A percentile compares a stretch with the other conserved stretches of the same genome.
These are phyloP conservation scores for Sipha flava DNA, from an alignment of 1,140 invertebrate genomes.

Conservation along the genomic window DNA sequence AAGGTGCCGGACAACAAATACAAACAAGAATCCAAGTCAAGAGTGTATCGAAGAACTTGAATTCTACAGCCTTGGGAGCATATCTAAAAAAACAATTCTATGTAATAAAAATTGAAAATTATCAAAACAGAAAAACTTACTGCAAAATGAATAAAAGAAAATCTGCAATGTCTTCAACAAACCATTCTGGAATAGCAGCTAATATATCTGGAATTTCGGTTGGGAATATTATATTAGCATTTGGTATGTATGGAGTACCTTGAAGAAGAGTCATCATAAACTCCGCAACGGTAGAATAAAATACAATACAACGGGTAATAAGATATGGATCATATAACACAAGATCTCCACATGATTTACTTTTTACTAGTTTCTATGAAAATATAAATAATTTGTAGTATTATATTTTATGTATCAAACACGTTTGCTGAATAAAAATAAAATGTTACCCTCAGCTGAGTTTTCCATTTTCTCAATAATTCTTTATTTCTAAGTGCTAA, in stretches of 20 bases:
- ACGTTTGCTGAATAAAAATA: not conserved
- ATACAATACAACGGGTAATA: conserved; percentile 67
- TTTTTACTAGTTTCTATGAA: conserved; percentile 48
- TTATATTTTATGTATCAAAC: too few relatives aligned
- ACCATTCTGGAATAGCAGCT: conserved; percentile 88
- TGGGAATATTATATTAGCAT: conserved; percentile 45
- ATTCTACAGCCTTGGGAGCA: conserved; percentile 64
- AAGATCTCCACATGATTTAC: conserved; percentile 78
- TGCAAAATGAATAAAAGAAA: conserved; percentile 86
- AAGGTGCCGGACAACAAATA: conserved; percentile 79
- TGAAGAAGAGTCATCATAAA: conserved; percentile 61
- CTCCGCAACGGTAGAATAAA: conserved; percentile 77
- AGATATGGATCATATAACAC: conserved; percentile 71
- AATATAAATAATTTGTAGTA: not conserved
- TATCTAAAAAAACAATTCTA: conserved; percentile 55
- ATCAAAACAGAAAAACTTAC: conserved; percentile 53
- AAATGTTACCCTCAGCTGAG: conserved; percentile 55
- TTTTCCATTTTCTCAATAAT: conserved; percentile 75
- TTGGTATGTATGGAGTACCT: conserved; percentile 38
- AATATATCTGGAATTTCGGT: conserved; percentile 61
- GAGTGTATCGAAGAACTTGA: conserved; percentile 53
- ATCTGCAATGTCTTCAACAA: conserved; percentile 92
- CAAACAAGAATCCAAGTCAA: conserved; percentile 81
- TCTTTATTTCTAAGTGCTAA: conserved; percentile 70
- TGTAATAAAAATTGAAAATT: conserved; percentile 4